Evolutionary conservation across 2,113 vertebrate genomes (phyloP).

Genomic region (Caloenas nicobarica): DNA sequence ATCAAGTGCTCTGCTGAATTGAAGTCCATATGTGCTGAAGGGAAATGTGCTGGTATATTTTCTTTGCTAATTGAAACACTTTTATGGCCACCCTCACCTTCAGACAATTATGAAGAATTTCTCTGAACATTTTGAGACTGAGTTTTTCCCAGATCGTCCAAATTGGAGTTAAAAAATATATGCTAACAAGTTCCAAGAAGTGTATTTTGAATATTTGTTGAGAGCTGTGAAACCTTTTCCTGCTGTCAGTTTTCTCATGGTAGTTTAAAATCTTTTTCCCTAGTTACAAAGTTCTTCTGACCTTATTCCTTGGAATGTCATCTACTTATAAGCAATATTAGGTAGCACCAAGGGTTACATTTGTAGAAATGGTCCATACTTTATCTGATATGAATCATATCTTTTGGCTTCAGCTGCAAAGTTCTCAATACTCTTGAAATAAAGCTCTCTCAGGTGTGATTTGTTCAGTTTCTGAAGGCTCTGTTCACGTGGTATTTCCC

Average conservation of each 20-base stretch:
- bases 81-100: conserved; percentile 1
- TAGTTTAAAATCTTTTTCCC: background rate
- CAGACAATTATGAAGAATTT: background rate
- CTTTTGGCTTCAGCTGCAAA: background rate
- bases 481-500: background rate
- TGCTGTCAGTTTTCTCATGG: background rate
- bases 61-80: conserved; percentile 23
- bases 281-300: background rate
- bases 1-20: background rate
- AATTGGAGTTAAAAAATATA: background rate
- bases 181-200: background rate
- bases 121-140: background rate
- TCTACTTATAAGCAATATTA: background rate
- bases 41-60: background rate
- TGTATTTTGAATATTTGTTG: background rate
- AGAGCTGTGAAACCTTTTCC: conserved; percentile 17
- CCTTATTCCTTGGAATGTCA: background rate
- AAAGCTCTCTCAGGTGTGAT: background rate
- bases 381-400: conserved; percentile 1
- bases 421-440: background rate
- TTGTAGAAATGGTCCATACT: conserved; percentile 34
- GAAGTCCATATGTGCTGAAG: background rate
- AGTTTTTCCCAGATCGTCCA: background rate
- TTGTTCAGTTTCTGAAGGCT: background rate
- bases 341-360: background rate